These are phyloP conservation scores for Buceros bicornis DNA, from an alignment of 2,797 vertebrate species.

Conservation along the genomic window DNA sequence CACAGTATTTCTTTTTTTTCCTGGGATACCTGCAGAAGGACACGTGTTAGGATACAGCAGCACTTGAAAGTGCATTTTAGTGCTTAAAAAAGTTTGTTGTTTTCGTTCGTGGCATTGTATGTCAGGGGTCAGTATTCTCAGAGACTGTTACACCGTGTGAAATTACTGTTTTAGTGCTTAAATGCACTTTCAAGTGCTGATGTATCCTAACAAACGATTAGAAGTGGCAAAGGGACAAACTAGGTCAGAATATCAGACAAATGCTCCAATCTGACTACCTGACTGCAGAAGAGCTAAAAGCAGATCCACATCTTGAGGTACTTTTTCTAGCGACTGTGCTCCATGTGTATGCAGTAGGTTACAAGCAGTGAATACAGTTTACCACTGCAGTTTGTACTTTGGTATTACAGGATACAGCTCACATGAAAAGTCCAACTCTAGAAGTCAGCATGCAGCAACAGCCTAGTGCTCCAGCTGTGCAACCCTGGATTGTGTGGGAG, in stretches of 20 bases:
- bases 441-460: background rate
- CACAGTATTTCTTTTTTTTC: background rate
- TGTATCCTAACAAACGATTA: background rate
- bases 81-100: too few relatives aligned
- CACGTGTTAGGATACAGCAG: too few relatives aligned
- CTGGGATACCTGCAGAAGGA: background rate
- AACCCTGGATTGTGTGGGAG: rapidly evolving
- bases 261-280: background rate
- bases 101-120: too few relatives aligned
- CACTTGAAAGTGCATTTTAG: too few relatives aligned
- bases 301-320: background rate
- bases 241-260: background rate
- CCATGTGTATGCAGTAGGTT: background rate
- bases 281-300: background rate
- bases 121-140: too few relatives aligned
- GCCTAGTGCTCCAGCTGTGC: background rate
- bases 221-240: background rate
- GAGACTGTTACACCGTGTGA: too few relatives aligned
- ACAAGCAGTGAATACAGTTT: background rate
- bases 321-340: background rate
- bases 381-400: background rate
- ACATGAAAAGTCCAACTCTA: background rate
- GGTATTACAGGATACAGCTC: background rate
- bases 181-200: background rate
- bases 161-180: too few relatives aligned